phyloP scores from a whole-genome alignment of 2,888 invertebrate species.

The Ferdinandea cuprea region DNA sequence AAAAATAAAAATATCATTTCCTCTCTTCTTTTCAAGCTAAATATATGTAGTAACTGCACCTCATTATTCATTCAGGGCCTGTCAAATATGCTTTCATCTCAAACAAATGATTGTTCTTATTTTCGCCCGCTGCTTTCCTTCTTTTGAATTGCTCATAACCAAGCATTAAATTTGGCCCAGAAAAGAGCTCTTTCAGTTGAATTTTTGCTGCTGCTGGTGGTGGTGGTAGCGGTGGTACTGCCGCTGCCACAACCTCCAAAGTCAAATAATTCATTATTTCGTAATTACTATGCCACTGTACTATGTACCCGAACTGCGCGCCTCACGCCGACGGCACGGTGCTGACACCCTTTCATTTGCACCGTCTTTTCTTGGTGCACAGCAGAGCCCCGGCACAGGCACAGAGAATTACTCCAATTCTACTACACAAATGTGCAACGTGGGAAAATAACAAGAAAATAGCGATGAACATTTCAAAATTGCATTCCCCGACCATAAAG shows the following conservation, averaged over 20 bases:
- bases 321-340: background rate
- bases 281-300: conserved; percentile 56
- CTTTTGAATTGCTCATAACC: conserved; percentile 36
- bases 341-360: conserved; percentile 1
- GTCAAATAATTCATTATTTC: conserved; percentile 69
- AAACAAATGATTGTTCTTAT: conserved; percentile 35
- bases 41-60: conserved; percentile 31
- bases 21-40: background rate
- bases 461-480: conserved; percentile 70
- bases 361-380: conserved; percentile 19
- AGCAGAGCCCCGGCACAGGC: too few species aligned
- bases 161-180: conserved; percentile 57
- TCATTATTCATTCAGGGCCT: conserved; percentile 42
- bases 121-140: conserved; percentile 8
- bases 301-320: background rate
- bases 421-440: conserved; percentile 67
- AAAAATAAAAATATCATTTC: background rate
- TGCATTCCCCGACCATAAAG: conserved; percentile 70
- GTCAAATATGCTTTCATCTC: conserved; percentile 48
- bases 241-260: conserved; percentile 47
- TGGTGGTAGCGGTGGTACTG: too few species aligned
- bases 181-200: conserved; percentile 36
- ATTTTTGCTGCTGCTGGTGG: conserved; percentile 24
- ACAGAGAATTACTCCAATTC: conserved; percentile 51
- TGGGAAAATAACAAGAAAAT: conserved; percentile 63